Percentiles rank a stretch among this genome's conserved stretches.
Evolutionary conservation across 2,888 invertebrate species (phyloP).

Genomic region (Drosophila longiperda): DNA sequence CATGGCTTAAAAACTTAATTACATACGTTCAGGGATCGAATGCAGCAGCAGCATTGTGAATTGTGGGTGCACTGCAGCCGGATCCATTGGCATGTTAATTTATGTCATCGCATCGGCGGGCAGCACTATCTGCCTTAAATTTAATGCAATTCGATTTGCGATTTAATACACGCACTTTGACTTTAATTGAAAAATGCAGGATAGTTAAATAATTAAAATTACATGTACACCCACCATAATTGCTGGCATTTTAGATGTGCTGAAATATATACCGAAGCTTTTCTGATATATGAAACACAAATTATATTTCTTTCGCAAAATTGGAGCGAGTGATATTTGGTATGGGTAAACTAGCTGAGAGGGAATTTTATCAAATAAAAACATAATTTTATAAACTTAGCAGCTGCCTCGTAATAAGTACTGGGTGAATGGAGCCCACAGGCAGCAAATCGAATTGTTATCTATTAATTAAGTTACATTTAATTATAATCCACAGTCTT

Average conservation of each 20-base stretch:
- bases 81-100: conserved; percentile 70
- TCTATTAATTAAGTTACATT: neutral
- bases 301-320: neutral
- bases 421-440: neutral
- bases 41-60: conserved; percentile 8
- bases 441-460: neutral
- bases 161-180: conserved; percentile 21
- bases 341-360: neutral
- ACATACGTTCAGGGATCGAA: conserved; percentile 39
- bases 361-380: neutral
- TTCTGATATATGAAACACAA: neutral
- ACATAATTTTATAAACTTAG: neutral
- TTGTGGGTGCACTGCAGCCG: conserved; percentile 43
- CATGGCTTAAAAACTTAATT: conserved; percentile 61
- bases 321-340: neutral
- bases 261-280: neutral
- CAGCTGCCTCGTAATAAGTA: neutral
- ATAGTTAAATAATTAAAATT: conserved; percentile 40
- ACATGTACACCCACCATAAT: conserved; percentile 12
- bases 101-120: conserved; percentile 60
- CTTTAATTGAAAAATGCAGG: conserved; percentile 40
- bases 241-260: conserved; percentile 16
- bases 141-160: conserved; percentile 71
- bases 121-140: conserved; percentile 41
- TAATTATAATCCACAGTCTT: neutral